A percentile compares a stretch with the other conserved stretches of the same genome.
Evolutionary conservation across 2,113 vertebrate genomes (phyloP).

Genomic region (Girardinichthys multiradiatus): DNA sequence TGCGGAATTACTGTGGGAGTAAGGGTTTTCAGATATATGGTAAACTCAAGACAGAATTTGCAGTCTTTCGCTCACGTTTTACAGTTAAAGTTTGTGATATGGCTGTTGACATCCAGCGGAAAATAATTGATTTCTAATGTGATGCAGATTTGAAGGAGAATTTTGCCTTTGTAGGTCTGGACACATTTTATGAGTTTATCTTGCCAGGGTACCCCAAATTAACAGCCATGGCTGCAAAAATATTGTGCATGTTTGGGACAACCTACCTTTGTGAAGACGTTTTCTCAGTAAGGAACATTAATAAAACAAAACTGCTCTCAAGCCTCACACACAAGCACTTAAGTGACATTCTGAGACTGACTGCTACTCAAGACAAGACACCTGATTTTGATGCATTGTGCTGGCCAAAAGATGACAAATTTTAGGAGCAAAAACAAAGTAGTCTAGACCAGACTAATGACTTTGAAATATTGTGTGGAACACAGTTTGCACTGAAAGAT

Average conservation of each 20-base stretch:
- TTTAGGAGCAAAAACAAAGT: constrained; percentile 4
- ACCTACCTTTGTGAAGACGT: constrained; percentile 14
- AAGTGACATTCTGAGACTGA: background rate
- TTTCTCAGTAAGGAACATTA: constrained; percentile 15
- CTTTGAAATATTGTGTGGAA: too few species aligned
- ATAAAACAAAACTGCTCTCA: constrained; percentile 6
- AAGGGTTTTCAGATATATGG: too few species aligned
- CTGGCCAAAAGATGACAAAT: background rate
- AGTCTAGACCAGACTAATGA: too few species aligned
- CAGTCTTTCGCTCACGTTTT: constrained; percentile 12
- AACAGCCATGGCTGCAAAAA: constrained; percentile 16
- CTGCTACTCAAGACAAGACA: background rate
- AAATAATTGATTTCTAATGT: background rate
- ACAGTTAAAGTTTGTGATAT: background rate
- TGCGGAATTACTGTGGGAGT: background rate
- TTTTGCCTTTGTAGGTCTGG: background rate
- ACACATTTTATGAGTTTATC: background rate
- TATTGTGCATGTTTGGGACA: constrained; percentile 33
- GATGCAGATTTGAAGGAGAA: background rate
- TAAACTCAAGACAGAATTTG: constrained; percentile 12
- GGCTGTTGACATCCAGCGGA: background rate
- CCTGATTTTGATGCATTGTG: background rate
- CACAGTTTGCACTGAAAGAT: too few species aligned
- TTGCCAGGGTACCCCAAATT: constrained; percentile 24
- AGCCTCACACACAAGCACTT: background rate